Conservation (phyloP, 1,140 invertebrate species). For the Drosophila repletoides region DNA sequence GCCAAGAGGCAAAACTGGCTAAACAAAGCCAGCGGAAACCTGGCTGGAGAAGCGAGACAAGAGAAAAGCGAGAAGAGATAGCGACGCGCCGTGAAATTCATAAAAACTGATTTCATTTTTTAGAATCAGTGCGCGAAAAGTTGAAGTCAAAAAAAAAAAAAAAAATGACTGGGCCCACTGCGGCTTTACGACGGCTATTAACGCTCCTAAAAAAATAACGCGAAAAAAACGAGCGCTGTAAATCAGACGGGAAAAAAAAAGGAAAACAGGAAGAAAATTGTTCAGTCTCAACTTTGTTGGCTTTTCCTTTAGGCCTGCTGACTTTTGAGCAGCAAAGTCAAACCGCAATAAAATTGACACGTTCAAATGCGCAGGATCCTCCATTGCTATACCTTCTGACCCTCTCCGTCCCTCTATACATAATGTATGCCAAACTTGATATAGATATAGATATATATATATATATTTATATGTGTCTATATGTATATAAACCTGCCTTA, state of each 20-base stretch:
- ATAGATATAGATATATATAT: slow-evolving; percentile 5
- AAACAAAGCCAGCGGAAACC: no score
- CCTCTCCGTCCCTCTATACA: slow-evolving; percentile 11
- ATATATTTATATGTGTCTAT: slow-evolving; percentile 11
- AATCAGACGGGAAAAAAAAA: slow-evolving; percentile 60
- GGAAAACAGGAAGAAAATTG: neutral
- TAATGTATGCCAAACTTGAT: slow-evolving; percentile 46
- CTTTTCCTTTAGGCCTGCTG: slow-evolving; percentile 8
- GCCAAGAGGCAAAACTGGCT: slow-evolving; percentile 19
- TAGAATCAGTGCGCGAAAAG: slow-evolving; percentile 80
- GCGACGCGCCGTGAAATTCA: slow-evolving; percentile 48
- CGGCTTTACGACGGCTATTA: slow-evolving; percentile 75
- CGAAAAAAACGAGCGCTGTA: slow-evolving; percentile 75
- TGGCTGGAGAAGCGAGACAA: slow-evolving; percentile 2
- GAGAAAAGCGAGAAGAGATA: slow-evolving; percentile 20
- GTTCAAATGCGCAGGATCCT: slow-evolving; percentile 65
- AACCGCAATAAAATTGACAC: slow-evolving; percentile 82
- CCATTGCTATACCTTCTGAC: neutral
- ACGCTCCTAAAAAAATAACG: slow-evolving; percentile 76
- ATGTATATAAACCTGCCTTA: no score
- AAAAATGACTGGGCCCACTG: slow-evolving; percentile 55
- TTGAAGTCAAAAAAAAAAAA: neutral
- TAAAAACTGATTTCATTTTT: slow-evolving; percentile 82
- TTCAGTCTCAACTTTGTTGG: neutral
- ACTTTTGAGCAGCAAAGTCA: slow-evolving; percentile 61